Base-by-base conservation (phyloP, 2,113 vertebrate species). In the Macroglossus sobrinus region DNA sequence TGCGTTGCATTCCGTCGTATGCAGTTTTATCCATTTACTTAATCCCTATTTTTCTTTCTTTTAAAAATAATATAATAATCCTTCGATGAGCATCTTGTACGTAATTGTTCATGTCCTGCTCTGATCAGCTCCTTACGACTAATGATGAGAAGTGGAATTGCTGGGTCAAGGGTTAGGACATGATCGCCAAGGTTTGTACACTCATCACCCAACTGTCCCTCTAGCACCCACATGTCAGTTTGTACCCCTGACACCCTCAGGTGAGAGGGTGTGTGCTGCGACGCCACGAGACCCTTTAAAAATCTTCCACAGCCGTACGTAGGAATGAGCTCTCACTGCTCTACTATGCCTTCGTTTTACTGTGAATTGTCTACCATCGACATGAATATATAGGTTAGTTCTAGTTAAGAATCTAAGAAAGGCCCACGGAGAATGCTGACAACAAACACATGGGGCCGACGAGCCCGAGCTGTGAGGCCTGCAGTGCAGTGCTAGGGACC, bases 401-500 rank as follows among this genome's bases (percentile, higher is more conserved):
- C 84, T 69, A 43, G 84, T 72, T 18, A 28, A 66, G 61, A 78
- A 55, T 21, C 59, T n/a, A 38, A 7, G 87, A 35, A 59, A 87
- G 38, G 21, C 16, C 47, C 30, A 1, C 21, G 14, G 4, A 57
- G 40, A 59, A 71, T 7, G 2, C n/a, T 2, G 26, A 59, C 28
- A 33, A n/a, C 63, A 71, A 16, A 55, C 0, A 12, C 1, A 9
- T 0, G 1, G 2, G 30, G n/a, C 30, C 16, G 55, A 21, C 0
- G 18, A 40, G 22, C 14, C 24, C 14, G 2, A 0, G 4, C 21
- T 8, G 7, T 16, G 18, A 13, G 64, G 53, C 45, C 47, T 0
- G 0, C 21, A n/a, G 18, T 9, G 21, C 40, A 33, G 85, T 0
- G 7, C 12, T 11, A 61, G 47, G 3, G 5, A 8, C 71, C 38